phyloP scores from a whole-genome alignment of 2,797 vertebrate species.

The Zalophus californianus region DNA sequence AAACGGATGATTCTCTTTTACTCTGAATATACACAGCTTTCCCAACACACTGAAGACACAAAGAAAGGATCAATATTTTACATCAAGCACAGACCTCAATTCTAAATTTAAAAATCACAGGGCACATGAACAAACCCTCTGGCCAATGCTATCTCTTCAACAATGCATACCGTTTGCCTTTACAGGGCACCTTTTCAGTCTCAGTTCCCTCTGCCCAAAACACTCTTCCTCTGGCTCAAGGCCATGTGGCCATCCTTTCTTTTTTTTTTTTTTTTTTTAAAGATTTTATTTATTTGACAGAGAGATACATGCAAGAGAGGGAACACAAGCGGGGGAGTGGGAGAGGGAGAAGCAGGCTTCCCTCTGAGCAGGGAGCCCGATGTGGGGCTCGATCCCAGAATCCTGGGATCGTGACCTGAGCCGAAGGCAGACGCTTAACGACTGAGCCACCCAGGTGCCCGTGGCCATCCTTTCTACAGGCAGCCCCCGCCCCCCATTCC shows the following conservation, averaged over 20 bases:
- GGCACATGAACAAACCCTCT: background rate
- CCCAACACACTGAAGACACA: background rate
- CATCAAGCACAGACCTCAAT: background rate
- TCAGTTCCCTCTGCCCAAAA: background rate
- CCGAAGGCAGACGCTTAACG: too few relatives aligned
- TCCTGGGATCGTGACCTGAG: too few relatives aligned
- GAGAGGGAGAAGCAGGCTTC: too few relatives aligned
- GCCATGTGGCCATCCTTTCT: too few relatives aligned
- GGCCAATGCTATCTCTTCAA: background rate
- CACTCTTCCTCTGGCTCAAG: background rate
- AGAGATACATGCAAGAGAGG: too few relatives aligned
- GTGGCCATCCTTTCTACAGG: too few relatives aligned
- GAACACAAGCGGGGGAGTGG: too few relatives aligned
- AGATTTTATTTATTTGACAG: too few relatives aligned
- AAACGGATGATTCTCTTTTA: background rate
- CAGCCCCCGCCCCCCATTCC: fast-evolving
- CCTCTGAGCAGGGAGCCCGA: too few relatives aligned
- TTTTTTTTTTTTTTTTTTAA: too few relatives aligned
- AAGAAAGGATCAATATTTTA: background rate
- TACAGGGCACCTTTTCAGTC: background rate
- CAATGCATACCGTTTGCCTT: background rate
- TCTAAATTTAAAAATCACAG: slow-evolving; percentile 48
- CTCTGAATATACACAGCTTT: background rate
- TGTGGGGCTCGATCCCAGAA: too few relatives aligned
- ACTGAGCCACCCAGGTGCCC: too few relatives aligned